These are phyloP conservation scores for Ceratosolen fusciceps DNA, from an alignment of 1,140 invertebrate species.

Conservation along the genomic window DNA sequence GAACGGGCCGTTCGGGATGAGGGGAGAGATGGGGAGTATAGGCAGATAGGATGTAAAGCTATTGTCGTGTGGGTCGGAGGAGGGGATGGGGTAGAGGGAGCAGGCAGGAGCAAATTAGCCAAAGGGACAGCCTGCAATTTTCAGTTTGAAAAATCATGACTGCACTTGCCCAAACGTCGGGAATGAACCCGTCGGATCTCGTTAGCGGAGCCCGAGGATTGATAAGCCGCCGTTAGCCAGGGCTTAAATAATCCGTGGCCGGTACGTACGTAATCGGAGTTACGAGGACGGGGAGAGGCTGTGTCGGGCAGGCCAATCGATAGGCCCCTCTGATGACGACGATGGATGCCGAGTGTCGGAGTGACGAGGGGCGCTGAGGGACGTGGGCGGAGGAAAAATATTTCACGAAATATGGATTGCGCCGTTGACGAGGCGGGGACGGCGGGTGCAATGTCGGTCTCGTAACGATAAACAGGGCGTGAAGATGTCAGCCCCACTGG, in stretches of 20 bases:
- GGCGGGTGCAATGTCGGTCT: no score
- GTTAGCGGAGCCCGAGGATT: neutral
- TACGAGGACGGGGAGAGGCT: neutral
- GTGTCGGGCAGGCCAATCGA: conserved; percentile 11
- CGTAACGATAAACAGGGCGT: no score
- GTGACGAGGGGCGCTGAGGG: no score
- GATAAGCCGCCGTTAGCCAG: conserved; percentile 1
- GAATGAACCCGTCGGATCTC: neutral
- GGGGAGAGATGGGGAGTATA: no score
- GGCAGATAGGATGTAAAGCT: neutral
- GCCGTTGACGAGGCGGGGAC: no score
- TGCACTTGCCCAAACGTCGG: neutral
- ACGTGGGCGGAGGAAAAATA: no score
- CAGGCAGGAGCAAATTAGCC: no score
- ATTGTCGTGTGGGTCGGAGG: neutral
- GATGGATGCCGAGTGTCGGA: neutral
- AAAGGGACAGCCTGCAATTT: no score
- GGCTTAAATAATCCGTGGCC: conserved; percentile 38
- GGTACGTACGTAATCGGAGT: conserved; percentile 1
- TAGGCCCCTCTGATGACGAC: neutral
- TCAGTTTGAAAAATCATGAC: neutral
- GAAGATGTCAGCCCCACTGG: conserved; percentile 17
- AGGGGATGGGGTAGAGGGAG: neutral
- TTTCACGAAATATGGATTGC: no score
- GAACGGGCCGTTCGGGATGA: no score